Evolutionary conservation across 1,140 invertebrate species (phyloP), one percentile per base, ranked within the genome.

Genomic region (Eubasilissa regina): DNA sequence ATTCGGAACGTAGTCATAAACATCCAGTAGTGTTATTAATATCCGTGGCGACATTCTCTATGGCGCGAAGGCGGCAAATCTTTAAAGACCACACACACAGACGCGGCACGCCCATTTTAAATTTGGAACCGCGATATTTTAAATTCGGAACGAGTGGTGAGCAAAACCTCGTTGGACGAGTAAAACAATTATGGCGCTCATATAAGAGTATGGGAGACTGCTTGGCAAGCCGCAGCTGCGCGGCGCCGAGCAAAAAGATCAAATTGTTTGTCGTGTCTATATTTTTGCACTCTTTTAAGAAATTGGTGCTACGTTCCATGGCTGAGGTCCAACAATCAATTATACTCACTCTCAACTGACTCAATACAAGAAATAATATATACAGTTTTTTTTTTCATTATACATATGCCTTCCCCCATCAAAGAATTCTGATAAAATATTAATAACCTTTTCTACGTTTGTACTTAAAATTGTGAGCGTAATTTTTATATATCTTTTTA

Each of bases 101-200:
- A 3, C n/a, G 25, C 8, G 74, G 9, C 74, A 62, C 74, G 74
- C 74, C 74, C 74, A 76, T 76, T 64, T 76, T 64, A 76, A 76
- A 62, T 76, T 76, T 76, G 74, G 74, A 76, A 76, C 74, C 58
- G 74, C 74, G 55, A 76, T 76, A 76, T 76, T 76, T 76, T 76
- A 76, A 76, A 76, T 76, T 60, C 74, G 60, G 74, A 73, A 73
- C 53, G 70, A 73, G 70, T 15, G 44, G 64, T 25, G 47, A 73
- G 48, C 64, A 8, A 8, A 45, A 17, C 45, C 64, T 45, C 44
- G 64, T 45, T 68, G 64, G 64, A 15, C 43, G 64, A 68, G 64
- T 68, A 68, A 68, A 68, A 68, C 64, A 68, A 68, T 68, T 68
- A 68, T 47, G 64, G 64, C 43, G 25, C 25, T 66, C 62, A 43